A percentile compares a stretch with the other conserved stretches of the same genome.
Evolutionary conservation across 2,113 vertebrate species (phyloP).

Genomic region (human (Homo sapiens)): DNA sequence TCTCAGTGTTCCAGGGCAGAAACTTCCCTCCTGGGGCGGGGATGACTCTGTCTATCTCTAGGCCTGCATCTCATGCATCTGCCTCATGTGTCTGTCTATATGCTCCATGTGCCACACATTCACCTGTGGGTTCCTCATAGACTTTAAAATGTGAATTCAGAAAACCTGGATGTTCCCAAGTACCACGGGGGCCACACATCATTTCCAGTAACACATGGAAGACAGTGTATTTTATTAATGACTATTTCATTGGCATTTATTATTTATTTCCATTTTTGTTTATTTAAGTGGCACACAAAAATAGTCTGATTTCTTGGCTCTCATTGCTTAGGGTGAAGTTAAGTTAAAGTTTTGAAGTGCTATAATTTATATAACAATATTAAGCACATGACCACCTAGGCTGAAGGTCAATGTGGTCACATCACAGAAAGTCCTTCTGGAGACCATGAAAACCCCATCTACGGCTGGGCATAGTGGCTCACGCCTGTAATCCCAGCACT

Average conservation of each 20-base stretch:
- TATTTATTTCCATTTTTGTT: neutral
- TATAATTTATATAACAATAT: neutral
- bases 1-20: neutral
- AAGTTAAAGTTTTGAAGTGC: neutral
- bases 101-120: neutral
- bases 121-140: neutral
- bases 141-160: neutral
- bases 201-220: neutral
- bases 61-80: neutral
- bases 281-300: neutral
- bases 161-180: neutral
- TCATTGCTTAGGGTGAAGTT: neutral
- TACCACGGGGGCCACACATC: too few relatives aligned
- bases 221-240: neutral
- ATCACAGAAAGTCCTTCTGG: neutral
- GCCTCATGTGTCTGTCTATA: rapidly evolving
- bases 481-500: too few relatives aligned
- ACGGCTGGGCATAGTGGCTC: too few relatives aligned
- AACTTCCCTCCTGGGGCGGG: neutral
- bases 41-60: neutral
- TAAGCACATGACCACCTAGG: neutral
- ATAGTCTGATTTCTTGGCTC: neutral
- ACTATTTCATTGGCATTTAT: neutral
- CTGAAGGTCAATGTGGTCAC: neutral
- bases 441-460: neutral